Percentiles rank a stretch among this genome's conserved stretches.
These are phyloP conservation scores for Aphelinus certus DNA, from an alignment of 1,140 invertebrate species.

Conservation along the genomic window DNA sequence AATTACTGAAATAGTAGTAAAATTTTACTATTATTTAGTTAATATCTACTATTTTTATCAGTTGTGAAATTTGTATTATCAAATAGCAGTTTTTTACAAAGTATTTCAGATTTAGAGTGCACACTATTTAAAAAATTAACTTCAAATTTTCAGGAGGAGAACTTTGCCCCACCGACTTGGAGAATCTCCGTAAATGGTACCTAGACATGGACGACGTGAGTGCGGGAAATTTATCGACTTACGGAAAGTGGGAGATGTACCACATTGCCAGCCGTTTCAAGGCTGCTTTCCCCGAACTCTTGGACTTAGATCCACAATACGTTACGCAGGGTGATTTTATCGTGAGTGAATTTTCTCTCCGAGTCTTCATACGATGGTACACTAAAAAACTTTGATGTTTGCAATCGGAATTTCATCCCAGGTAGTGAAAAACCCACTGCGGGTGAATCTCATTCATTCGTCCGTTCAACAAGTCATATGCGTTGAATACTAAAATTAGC, in stretches of 20 bases:
- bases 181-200: conserved; percentile 58
- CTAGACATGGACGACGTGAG: conserved; percentile 43
- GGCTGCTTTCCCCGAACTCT: conserved; percentile 56
- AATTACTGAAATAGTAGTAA: no score
- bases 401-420: not conserved
- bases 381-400: not conserved
- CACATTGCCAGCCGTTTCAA: conserved; percentile 56
- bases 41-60: no score
- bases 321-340: not conserved
- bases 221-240: conserved; percentile 50
- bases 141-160: conserved; percentile 49
- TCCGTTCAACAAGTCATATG: no score
- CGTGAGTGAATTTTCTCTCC: not conserved
- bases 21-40: no score
- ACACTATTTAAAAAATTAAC: no score
- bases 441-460: no score
- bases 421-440: no score
- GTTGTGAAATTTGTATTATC: no score
- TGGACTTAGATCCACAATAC: conserved; percentile 38
- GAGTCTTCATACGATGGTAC: not conserved
- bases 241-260: conserved; percentile 57
- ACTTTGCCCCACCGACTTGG: conserved; percentile 59
- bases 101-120: no score
- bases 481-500: no score
- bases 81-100: no score